Conservation (phyloP, 2,888 invertebrate genomes). For the Temnothorax unifasciatus region DNA sequence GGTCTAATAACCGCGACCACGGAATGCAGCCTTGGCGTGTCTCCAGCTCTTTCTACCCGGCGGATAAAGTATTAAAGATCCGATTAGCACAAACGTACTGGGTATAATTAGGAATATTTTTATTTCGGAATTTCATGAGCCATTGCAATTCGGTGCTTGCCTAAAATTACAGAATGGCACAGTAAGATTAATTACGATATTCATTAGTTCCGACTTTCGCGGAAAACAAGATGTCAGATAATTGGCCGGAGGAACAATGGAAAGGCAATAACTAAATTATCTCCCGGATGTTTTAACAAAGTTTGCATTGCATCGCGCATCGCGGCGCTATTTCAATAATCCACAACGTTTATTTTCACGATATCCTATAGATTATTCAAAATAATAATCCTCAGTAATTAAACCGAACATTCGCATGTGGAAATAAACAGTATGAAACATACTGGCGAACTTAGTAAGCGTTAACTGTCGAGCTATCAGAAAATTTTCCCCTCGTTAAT, state of each 20-base stretch:
- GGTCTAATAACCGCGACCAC: slow-evolving; percentile 40
- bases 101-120: neutral
- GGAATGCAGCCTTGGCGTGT: slow-evolving; percentile 40
- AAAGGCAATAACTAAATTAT: slow-evolving; percentile 20
- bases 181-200: slow-evolving; percentile 12
- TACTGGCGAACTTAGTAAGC: neutral
- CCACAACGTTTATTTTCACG: neutral
- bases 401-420: no score
- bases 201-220: neutral
- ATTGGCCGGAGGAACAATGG: neutral
- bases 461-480: neutral
- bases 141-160: neutral
- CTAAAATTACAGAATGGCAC: neutral
- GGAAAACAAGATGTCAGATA: neutral
- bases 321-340: neutral
- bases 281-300: neutral
- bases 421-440: slow-evolving; percentile 3
- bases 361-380: neutral
- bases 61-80: slow-evolving; percentile 10
- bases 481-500: slow-evolving; percentile 3
- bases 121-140: neutral
- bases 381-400: slow-evolving; percentile 14
- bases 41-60: neutral
- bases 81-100: slow-evolving; percentile 12
- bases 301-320: neutral